Evolutionary conservation across 1,140 invertebrate species (phyloP).

Genomic region (Marisa cornuarietis): DNA sequence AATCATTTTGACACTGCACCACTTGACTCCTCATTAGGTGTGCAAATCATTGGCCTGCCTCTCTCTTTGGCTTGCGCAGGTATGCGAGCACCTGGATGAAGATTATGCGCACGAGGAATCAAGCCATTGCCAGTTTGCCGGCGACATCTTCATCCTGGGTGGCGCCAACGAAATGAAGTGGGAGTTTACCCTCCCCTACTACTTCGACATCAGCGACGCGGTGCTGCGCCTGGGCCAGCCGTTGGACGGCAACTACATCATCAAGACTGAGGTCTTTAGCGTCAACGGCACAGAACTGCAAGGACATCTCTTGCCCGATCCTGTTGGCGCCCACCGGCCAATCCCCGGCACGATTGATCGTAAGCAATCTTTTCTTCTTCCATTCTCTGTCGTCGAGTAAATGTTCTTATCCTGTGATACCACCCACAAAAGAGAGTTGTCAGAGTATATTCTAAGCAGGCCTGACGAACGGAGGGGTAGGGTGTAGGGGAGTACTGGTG

Average conservation of each 20-base stretch:
- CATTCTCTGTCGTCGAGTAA: too few relatives aligned
- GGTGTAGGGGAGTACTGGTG: too few relatives aligned
- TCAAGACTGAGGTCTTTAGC: constrained; percentile 25
- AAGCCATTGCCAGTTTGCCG: constrained; percentile 30
- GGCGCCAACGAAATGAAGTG: constrained; percentile 33
- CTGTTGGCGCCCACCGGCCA: constrained; percentile 24
- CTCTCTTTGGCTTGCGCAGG: background rate
- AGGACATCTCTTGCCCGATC: constrained; percentile 17
- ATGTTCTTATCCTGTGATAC: too few relatives aligned
- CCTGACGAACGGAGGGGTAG: too few relatives aligned
- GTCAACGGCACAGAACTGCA: constrained; percentile 37
- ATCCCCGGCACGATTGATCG: constrained; percentile 25
- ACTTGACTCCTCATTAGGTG: too few relatives aligned
- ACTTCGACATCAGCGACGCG: constrained; percentile 33
- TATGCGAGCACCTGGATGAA: constrained; percentile 13
- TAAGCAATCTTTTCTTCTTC: constrained; percentile 18
- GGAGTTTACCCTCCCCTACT: constrained; percentile 29
- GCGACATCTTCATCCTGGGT: constrained; percentile 34
- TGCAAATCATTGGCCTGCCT: too few relatives aligned
- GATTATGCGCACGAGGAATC: background rate
- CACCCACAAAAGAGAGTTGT: too few relatives aligned
- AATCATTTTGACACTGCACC: too few relatives aligned
- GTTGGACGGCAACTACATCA: constrained; percentile 27
- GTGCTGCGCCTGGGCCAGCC: constrained; percentile 6
- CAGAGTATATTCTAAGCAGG: too few relatives aligned